Evolutionary conservation across 1,140 invertebrate genomes (phyloP).

Genomic region (Macrocentrus cingulum): DNA sequence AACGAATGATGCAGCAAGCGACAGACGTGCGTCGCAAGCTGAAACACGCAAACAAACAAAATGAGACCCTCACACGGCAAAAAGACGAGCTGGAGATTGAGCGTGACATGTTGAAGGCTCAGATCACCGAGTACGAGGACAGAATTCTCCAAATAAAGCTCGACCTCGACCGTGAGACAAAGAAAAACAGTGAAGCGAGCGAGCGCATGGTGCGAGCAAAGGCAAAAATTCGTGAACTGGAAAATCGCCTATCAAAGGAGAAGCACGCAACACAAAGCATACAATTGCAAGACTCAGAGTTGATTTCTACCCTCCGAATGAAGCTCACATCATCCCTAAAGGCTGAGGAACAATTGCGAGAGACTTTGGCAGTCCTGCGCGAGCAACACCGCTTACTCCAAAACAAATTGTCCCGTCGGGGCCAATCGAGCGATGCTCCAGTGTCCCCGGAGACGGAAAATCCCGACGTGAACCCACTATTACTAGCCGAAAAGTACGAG

Average conservation of each 20-base stretch:
- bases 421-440: slow-evolving; percentile 21
- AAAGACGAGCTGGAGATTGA: slow-evolving; percentile 53
- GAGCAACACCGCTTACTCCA: slow-evolving; percentile 42
- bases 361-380: slow-evolving; percentile 34
- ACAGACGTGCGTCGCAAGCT: slow-evolving; percentile 37
- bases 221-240: slow-evolving; percentile 38
- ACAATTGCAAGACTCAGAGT: slow-evolving; percentile 46
- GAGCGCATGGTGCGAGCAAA: slow-evolving; percentile 46
- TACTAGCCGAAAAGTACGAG: slow-evolving; percentile 53
- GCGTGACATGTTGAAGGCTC: slow-evolving; percentile 45
- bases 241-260: slow-evolving; percentile 43
- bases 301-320: slow-evolving; percentile 44
- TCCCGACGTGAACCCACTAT: slow-evolving; percentile 36
- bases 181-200: slow-evolving; percentile 38
- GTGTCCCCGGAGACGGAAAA: slow-evolving; percentile 26
- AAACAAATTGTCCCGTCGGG: slow-evolving; percentile 37
- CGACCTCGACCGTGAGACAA: slow-evolving; percentile 43
- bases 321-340: slow-evolving; percentile 40
- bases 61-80: slow-evolving; percentile 51
- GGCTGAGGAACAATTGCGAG: slow-evolving; percentile 39
- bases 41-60: slow-evolving; percentile 47
- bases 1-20: slow-evolving; percentile 36
- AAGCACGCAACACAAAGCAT: slow-evolving; percentile 35
- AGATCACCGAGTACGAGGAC: slow-evolving; percentile 49
- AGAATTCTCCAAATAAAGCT: slow-evolving; percentile 49